These are phyloP conservation scores for Leptoclinus maculatus DNA, from an alignment of 2,797 vertebrate species.

Conservation along the genomic window DNA sequence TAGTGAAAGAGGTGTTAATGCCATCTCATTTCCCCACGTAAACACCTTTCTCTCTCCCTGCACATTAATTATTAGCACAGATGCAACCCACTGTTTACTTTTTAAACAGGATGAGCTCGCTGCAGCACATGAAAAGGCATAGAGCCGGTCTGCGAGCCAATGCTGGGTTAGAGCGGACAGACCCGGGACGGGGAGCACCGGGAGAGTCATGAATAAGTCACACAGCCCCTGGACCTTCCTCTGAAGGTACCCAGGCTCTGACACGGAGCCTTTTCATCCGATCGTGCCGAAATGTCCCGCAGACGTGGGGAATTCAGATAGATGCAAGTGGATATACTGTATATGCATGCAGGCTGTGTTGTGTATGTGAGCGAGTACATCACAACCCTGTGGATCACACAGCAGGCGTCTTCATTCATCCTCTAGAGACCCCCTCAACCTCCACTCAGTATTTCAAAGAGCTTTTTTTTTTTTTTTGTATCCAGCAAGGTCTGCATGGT, in stretches of 20 bases:
- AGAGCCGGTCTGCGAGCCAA: conserved; percentile 53
- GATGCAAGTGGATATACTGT: conserved; percentile 61
- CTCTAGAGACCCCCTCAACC: conserved; percentile 69
- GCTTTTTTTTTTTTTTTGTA: not conserved
- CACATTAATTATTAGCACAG: conserved; percentile 84
- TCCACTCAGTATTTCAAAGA: conserved; percentile 61
- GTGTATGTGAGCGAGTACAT: conserved; percentile 55
- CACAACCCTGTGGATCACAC: conserved; percentile 69
- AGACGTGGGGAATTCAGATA: conserved; percentile 77
- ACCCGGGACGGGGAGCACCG: conserved; percentile 61
- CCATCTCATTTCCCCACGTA: conserved; percentile 81
- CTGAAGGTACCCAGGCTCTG: conserved; percentile 80
- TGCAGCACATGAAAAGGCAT: conserved; percentile 71
- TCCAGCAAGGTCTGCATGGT: conserved; percentile 54
- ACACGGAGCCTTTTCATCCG: conserved; percentile 83
- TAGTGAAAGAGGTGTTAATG: conserved; percentile 77
- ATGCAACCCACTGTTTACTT: conserved; percentile 92
- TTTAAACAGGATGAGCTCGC: conserved; percentile 86
- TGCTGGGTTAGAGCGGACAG: conserved; percentile 55
- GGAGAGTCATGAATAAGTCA: conserved; percentile 87
- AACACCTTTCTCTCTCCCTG: conserved; percentile 77
- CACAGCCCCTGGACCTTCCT: conserved; percentile 84
- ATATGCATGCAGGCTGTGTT: conserved; percentile 56
- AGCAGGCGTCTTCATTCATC: conserved; percentile 53
- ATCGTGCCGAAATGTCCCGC: conserved; percentile 77